Evolutionary conservation across 2,888 invertebrate genomes (phyloP), one percentile per base, ranked within the genome.

Genomic region (Salticus scenicus): DNA sequence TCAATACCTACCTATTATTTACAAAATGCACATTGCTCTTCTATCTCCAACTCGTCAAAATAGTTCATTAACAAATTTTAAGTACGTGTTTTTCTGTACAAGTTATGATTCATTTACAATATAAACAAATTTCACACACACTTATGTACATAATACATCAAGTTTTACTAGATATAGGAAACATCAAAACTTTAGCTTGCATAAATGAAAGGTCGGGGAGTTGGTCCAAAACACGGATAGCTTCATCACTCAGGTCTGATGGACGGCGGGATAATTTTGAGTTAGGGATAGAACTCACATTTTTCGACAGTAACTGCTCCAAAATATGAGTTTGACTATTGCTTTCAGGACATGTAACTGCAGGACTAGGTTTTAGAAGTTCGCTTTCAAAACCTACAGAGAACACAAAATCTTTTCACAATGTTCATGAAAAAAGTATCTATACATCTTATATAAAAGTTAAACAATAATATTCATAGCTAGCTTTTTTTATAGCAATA

Each of bases 131-230:
- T 77, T 67, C 72, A 27, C 28, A 67, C n/a, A n/a, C 47, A 37
- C 17, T 28, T 73, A 67, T 72, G 51, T 82, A 71, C 66, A 82
- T 33, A 72, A 51, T 63, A 27, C 47, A 75, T 86, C 80, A 86
- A 51, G 86, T 86, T 63, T 85, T 85, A 42, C 74, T 79, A 37
- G 85, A 85, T 51, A 30, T 89, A 90, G 27, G 92, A 92, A 75
- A 93, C 91, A 89, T 83, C 27, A 92, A 89, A 57, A 91, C 91
- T 88, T 90, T 91, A 31, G 91, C 90, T 70, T 90, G 90, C 91
- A 92, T 91, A 89, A 91, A 92, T 10, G 90, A 89, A 77, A 92
- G 89, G 87, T 91, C 90, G 0, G 91, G 92, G 74, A 92, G 88
- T 73, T 89, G 89, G 70, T 90, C 89, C 77, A 92, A 88, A 64